These are phyloP conservation scores for Struthidea cinerea DNA, from an alignment of 2,113 vertebrate genomes.

Conservation along the genomic window DNA sequence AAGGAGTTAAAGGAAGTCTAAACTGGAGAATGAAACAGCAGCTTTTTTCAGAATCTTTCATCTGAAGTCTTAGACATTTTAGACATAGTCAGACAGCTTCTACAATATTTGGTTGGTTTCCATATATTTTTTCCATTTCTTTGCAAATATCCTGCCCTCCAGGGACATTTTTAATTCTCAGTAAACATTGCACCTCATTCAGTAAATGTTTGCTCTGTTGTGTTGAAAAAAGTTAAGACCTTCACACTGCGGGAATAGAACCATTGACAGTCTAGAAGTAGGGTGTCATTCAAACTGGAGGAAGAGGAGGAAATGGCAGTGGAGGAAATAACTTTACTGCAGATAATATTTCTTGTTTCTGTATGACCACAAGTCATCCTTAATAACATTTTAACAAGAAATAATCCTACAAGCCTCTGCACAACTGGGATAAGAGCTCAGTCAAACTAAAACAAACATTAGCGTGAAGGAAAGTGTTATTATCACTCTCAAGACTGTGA, in stretches of 20 bases:
- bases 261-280: not conserved
- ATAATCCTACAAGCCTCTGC: not conserved
- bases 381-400: not conserved
- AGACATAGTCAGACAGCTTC: not conserved
- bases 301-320: not conserved
- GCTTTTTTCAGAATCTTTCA: not conserved
- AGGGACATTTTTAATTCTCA: not conserved
- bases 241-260: not conserved
- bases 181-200: not conserved
- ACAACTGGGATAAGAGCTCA: not conserved
- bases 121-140: not conserved
- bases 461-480: not conserved
- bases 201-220: not conserved
- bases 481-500: not conserved
- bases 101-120: not conserved
- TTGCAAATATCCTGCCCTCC: not conserved
- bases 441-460: not conserved
- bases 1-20: not conserved
- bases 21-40: not conserved
- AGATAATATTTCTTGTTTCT: not conserved
- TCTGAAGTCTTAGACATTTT: not conserved
- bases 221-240: not conserved
- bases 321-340: not conserved
- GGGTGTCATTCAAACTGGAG: not conserved
- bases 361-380: not conserved